phyloP scores from a whole-genome alignment of 2,888 invertebrate species.

The Vandiemenella viatica region DNA sequence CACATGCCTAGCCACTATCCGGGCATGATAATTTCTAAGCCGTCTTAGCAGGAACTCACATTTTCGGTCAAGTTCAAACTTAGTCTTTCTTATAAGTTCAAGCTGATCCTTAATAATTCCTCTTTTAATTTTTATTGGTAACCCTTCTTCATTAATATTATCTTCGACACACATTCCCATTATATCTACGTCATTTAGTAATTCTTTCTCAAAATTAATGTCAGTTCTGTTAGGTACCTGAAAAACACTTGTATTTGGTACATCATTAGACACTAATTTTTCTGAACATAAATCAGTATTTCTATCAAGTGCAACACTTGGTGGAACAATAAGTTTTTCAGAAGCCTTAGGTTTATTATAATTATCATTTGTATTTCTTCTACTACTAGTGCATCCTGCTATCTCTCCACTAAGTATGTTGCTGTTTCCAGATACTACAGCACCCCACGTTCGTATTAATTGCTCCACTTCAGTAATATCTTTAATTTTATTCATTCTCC shows the following conservation, averaged over 20 bases:
- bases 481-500: constrained; percentile 9
- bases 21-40: constrained; percentile 58
- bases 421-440: constrained; percentile 22
- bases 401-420: constrained; percentile 29
- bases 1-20: constrained; percentile 58
- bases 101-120: constrained; percentile 35
- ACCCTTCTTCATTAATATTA: constrained; percentile 21
- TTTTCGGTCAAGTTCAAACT: constrained; percentile 48
- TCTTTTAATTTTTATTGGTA: constrained; percentile 23
- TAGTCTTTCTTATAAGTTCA: constrained; percentile 34
- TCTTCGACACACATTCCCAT: constrained; percentile 33
- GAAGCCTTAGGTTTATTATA: too few species aligned
- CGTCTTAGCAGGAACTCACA: constrained; percentile 58
- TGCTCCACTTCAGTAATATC: constrained; percentile 44
- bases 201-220: constrained; percentile 23
- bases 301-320: too few species aligned
- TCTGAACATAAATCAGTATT: too few species aligned
- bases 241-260: too few species aligned
- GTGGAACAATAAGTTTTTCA: too few species aligned
- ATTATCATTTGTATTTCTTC: constrained; percentile 64
- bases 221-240: too few species aligned
- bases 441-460: constrained; percentile 41
- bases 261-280: too few species aligned
- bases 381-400: too few species aligned
- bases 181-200: constrained; percentile 35